phyloP scores from a whole-genome alignment of 2,113 vertebrate genomes.

The Diadophis punctatus region DNA sequence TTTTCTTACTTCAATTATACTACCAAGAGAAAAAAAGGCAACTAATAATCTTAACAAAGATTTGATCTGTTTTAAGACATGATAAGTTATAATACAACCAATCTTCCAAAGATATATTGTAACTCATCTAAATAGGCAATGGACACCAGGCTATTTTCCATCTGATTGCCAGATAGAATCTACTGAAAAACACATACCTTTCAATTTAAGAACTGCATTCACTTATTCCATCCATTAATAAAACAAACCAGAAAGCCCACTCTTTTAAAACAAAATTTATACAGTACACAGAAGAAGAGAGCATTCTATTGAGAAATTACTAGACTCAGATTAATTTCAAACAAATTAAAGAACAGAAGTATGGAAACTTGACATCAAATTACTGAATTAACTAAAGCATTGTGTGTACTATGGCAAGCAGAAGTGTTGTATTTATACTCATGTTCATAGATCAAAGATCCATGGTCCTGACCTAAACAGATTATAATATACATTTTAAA shows the following conservation, averaged over 20 bases:
- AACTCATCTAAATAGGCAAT: conserved; percentile 40
- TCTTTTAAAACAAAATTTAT: neutral
- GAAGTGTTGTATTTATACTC: neutral
- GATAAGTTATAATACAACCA: conserved; percentile 37
- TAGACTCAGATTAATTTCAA: neutral
- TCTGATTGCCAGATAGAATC: conserved; percentile 36
- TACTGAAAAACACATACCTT: conserved; percentile 19
- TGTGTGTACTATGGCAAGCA: neutral
- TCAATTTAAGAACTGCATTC: neutral
- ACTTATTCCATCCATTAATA: neutral
- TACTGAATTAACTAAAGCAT: neutral
- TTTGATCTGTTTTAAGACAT: conserved; percentile 27
- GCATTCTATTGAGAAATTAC: neutral
- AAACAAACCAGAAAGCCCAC: neutral
- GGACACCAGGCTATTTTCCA: conserved; percentile 37
- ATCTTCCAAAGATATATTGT: conserved; percentile 40
- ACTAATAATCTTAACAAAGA: conserved; percentile 57
- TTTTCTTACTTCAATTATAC: conserved; percentile 49
- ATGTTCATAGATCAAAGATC: neutral
- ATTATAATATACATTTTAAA: neutral
- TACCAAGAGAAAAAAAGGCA: conserved; percentile 25
- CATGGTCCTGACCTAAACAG: neutral
- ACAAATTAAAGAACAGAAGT: neutral
- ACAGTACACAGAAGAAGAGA: neutral
- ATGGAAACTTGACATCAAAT: neutral